Conservation (phyloP, 2,797 vertebrate genomes). For the Simalia tracyae region DNA sequence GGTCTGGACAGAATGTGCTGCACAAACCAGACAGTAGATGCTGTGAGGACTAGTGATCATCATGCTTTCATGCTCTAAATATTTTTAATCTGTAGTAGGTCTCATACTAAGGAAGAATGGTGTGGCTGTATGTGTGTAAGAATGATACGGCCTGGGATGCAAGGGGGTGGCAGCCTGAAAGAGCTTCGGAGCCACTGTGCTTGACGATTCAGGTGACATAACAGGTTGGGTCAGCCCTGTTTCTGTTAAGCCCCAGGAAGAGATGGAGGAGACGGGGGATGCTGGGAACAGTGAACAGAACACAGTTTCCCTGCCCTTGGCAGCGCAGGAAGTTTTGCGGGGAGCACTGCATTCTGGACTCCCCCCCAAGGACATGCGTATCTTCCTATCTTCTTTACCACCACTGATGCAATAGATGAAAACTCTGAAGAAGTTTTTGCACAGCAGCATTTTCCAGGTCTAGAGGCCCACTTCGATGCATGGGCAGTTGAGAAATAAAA, state of each 20-base stretch:
- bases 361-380: background rate
- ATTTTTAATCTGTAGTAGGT: background rate
- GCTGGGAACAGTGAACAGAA: background rate
- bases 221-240: too few relatives aligned
- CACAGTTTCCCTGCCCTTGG: background rate
- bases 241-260: background rate
- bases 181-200: too few relatives aligned
- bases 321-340: too few relatives aligned
- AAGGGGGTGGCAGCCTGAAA: background rate
- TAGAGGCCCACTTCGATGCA: background rate
- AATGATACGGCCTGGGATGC: background rate
- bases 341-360: background rate
- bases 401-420: background rate
- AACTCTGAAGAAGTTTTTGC: background rate
- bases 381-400: background rate
- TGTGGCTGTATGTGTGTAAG: background rate
- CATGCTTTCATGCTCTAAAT: too few relatives aligned
- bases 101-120: too few relatives aligned
- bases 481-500: background rate
- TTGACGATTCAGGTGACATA: too few relatives aligned
- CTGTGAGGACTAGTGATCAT: too few relatives aligned
- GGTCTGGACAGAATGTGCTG: too few relatives aligned
- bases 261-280: background rate
- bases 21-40: too few relatives aligned
- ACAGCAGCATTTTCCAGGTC: background rate